phyloP scores from a whole-genome alignment of 1,140 invertebrate genomes.

The Pseudomyrmex sp. region DNA sequence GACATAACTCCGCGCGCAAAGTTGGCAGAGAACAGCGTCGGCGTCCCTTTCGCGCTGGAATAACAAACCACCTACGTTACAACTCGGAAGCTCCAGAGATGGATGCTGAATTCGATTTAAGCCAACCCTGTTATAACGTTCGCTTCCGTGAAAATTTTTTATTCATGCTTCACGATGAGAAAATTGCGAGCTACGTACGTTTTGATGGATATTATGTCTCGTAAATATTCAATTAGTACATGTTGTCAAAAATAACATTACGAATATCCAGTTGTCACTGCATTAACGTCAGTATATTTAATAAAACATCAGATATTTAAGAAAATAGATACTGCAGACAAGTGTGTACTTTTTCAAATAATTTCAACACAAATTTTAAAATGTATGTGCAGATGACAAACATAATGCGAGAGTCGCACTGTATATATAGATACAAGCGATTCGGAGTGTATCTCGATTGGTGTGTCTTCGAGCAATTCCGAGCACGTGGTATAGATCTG shows the following conservation, averaged over 20 bases:
- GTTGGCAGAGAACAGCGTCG: conserved; percentile 70
- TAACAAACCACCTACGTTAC: conserved; percentile 71
- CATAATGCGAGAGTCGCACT: too few species aligned
- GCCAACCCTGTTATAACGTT: conserved; percentile 26
- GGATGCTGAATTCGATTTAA: conserved; percentile 66
- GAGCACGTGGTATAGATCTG: conserved; percentile 63
- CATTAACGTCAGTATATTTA: too few species aligned
- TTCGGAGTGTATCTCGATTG: background rate
- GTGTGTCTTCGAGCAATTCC: conserved; percentile 50
- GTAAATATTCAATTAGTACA: background rate
- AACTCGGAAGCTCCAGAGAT: conserved; percentile 34
- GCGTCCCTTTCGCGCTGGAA: conserved; percentile 63
- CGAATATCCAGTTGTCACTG: too few species aligned
- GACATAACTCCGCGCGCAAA: conserved; percentile 73
- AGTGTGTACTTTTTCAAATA: too few species aligned
- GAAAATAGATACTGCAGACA: too few species aligned
- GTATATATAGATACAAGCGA: too few species aligned
- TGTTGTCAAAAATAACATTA: background rate
- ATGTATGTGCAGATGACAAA: too few species aligned
- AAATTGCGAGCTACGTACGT: background rate
- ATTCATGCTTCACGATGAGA: background rate
- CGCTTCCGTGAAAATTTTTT: conserved; percentile 12
- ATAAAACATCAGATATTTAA: too few species aligned
- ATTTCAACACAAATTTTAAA: too few species aligned
- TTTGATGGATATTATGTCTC: background rate